phyloP scores from a whole-genome alignment of 2,113 vertebrate species.

The Argyrosomus japonicus region DNA sequence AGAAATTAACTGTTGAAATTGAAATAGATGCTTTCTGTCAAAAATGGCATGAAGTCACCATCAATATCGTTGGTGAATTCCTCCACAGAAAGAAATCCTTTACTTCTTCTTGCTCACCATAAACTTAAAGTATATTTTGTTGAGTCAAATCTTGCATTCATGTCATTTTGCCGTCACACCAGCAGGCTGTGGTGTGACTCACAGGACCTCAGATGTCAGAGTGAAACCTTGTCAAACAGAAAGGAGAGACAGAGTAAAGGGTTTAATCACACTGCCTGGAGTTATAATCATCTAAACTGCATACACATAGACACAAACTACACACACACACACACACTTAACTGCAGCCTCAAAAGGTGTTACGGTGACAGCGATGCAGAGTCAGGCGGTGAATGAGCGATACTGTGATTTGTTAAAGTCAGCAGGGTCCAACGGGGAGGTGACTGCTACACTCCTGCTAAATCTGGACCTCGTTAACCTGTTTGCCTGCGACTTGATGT shows the following conservation, averaged over 20 bases:
- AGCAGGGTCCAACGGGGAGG: slow-evolving; percentile 42
- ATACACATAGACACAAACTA: background rate
- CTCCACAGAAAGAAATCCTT: background rate
- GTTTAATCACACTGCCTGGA: slow-evolving; percentile 55
- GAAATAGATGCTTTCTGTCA: background rate
- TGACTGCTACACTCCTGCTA: slow-evolving; percentile 41
- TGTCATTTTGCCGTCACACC: slow-evolving; percentile 20
- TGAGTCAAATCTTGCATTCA: slow-evolving; percentile 21
- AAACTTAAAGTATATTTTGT: background rate
- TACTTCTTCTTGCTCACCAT: background rate
- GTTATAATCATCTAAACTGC: slow-evolving; percentile 2
- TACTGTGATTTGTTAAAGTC: slow-evolving; percentile 53
- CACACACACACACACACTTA: background rate
- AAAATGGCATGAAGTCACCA: background rate
- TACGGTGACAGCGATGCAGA: slow-evolving; percentile 3
- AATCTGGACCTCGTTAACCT: slow-evolving; percentile 44
- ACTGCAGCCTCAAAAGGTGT: slow-evolving; percentile 43
- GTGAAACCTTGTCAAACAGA: slow-evolving; percentile 45
- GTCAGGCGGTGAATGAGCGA: slow-evolving; percentile 22
- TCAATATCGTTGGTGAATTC: background rate
- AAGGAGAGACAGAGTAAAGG: background rate
- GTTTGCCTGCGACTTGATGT: slow-evolving; percentile 33
- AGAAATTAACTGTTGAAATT: background rate
- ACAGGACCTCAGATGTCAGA: slow-evolving; percentile 40
- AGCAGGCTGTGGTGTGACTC: slow-evolving; percentile 28